These are phyloP conservation scores for Paracentrotus lividus DNA, from an alignment of 53 echinoderm and acorn worm species.

Conservation along the genomic window DNA sequence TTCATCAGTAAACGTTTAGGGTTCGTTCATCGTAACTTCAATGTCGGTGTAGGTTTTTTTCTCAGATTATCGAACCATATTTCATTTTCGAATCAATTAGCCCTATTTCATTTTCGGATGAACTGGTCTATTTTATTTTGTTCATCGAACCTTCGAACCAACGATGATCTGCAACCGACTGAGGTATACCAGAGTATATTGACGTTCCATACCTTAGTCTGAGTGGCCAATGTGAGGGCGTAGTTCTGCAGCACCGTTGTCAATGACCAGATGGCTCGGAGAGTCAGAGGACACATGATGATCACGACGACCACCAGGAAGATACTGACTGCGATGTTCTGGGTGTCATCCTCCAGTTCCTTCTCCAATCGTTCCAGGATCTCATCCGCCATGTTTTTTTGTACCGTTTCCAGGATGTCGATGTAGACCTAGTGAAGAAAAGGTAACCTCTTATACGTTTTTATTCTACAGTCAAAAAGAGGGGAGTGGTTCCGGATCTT, in stretches of 20 bases:
- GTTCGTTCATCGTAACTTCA: too few species aligned
- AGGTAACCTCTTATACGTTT: too few species aligned
- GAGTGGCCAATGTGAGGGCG: constrained; percentile 83
- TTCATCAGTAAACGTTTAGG: too few species aligned
- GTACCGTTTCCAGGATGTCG: constrained; percentile 84
- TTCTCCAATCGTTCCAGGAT: constrained; percentile 77
- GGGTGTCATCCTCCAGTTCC: constrained; percentile 82
- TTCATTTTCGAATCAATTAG: too few species aligned
- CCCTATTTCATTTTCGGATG: too few species aligned
- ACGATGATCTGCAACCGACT: too few species aligned
- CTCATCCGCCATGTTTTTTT: constrained; percentile 90
- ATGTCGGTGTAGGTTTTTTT: too few species aligned
- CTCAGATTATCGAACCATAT: too few species aligned
- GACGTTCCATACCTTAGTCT: constrained; percentile 76
- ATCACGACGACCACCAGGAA: constrained; percentile 87
- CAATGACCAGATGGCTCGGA: constrained; percentile 86
- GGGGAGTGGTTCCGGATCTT: too few species aligned
- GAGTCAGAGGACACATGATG: constrained; percentile 82
- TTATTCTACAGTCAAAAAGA: too few species aligned
- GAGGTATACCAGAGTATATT: neutral
- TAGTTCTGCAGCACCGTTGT: constrained; percentile 86
- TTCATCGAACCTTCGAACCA: too few species aligned
- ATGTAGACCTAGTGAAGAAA: constrained; percentile 85
- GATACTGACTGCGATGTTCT: constrained; percentile 86
- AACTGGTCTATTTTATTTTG: too few species aligned